Base-by-base conservation (phyloP, 2,113 vertebrate genomes). In the Brachypodius melanocephalos region DNA sequence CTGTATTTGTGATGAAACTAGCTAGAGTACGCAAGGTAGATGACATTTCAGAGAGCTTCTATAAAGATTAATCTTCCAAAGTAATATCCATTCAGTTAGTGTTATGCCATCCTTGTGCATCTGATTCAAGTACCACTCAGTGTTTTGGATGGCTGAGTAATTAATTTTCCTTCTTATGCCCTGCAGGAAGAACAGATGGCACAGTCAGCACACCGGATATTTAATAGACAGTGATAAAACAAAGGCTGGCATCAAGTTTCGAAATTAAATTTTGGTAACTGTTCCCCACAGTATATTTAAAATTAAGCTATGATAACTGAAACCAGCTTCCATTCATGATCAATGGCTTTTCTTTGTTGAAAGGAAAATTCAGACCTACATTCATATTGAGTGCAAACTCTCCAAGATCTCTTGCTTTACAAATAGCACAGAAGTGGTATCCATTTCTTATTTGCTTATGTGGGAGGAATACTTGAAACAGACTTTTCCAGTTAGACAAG, bases 21-120 rank as follows among this genome's bases (percentile, higher is more conserved):
- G 32, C 36, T 57, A 61, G 40, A 69, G 22, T 15, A 76, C 57
- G 59, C 43, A 66, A 83, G 14, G 57, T n/a, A 51, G 78, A 38
- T 49, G 51, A 28, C 29, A 71, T 93, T 92, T 90, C 94, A 83
- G 91, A 91, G 55, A 90, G 43, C 46, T 92, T 90, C 87, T 51
- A 9, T 17, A 90, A 43, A 83, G 20, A 57, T 28, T 74, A 49
- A 58, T 94, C 58, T 85, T 89, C 66, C 51, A 90, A 85, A 90
- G n/a, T 61, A 94, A 14, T 58, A 95, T 55, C 38, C 43, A 80
- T 78, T 73, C 38, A 48, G 79, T 74, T 85, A 73, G 58, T 31
- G 69, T 76, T 63, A 45, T 58, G 15, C 63, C 49, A 57, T 77
- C 63, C 22, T 77, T 80, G 20, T 82, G 81, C 46, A 81, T 86